Percentiles rank a stretch among this genome's conserved stretches.
Evolutionary conservation across 2,797 vertebrate genomes (phyloP).

Genomic region (Pipistrellus nathusii): DNA sequence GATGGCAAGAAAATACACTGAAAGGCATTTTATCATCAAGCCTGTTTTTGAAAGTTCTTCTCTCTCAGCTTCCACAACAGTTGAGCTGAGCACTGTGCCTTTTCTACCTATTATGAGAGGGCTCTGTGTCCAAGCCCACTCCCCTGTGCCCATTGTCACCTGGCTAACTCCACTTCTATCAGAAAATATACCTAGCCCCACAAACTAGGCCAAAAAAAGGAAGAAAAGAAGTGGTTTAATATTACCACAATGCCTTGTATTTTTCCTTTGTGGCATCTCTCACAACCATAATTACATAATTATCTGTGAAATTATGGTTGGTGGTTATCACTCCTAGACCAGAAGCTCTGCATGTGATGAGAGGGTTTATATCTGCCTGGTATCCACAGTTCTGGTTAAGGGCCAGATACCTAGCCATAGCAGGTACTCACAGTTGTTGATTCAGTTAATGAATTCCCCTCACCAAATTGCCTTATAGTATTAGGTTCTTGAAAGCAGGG

Average conservation of each 20-base stretch:
- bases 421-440: not conserved
- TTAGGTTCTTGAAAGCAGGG: not conserved
- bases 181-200: not conserved
- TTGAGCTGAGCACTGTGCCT: not conserved
- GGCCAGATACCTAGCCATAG: not conserved
- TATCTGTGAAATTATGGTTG: not conserved
- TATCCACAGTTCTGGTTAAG: not conserved
- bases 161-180: not conserved
- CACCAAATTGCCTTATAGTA: not conserved
- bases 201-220: not conserved
- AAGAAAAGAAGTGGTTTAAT: not conserved
- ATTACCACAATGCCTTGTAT: not conserved
- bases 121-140: accelerated
- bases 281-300: not conserved
- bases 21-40: not conserved
- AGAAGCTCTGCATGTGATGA: not conserved
- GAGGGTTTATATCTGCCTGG: not conserved
- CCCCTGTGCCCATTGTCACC: not conserved
- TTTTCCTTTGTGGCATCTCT: not conserved
- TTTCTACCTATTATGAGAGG: not conserved
- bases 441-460: not conserved
- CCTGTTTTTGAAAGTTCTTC: not conserved
- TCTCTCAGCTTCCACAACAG: not conserved
- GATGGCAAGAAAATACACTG: not conserved
- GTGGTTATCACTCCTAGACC: not conserved